phyloP scores from a whole-genome alignment of 2,113 vertebrate genomes.

The Vidua macroura region DNA sequence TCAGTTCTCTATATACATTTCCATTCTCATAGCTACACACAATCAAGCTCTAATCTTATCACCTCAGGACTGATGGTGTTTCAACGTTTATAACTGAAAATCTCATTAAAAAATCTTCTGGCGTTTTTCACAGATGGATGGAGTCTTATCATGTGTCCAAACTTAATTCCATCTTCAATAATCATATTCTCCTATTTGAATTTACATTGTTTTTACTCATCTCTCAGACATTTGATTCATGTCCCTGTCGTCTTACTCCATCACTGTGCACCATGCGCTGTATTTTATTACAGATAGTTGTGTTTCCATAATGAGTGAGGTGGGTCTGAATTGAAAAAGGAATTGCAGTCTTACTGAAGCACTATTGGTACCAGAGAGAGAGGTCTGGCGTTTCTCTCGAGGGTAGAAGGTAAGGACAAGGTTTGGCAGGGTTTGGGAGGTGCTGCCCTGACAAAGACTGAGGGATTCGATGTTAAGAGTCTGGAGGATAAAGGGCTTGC shows the following conservation, averaged over 20 bases:
- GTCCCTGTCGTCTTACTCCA: neutral
- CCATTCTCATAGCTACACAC: neutral
- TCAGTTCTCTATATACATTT: neutral
- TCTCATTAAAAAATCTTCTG: conserved; percentile 56
- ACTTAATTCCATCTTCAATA: conserved; percentile 50
- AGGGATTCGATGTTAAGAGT: neutral
- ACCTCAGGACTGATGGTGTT: conserved; percentile 14
- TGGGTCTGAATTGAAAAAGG: neutral
- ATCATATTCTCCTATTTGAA: conserved; percentile 32
- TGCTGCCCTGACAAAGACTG: neutral
- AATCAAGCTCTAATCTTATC: conserved; percentile 47
- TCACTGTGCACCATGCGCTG: neutral
- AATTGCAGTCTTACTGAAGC: neutral
- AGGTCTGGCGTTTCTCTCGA: neutral
- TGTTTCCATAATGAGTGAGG: neutral
- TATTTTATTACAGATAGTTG: neutral
- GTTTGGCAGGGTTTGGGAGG: neutral
- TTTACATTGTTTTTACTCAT: conserved; percentile 20
- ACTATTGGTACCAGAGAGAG: neutral
- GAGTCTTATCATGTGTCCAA: conserved; percentile 30
- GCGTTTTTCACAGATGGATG: conserved; percentile 37
- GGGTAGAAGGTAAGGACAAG: neutral
- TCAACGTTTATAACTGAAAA: conserved; percentile 21
- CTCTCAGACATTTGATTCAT: conserved; percentile 30
- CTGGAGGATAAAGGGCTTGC: neutral